These are phyloP conservation scores for Microtus montanus DNA, from an alignment of 2,113 vertebrate genomes.

Conservation along the genomic window DNA sequence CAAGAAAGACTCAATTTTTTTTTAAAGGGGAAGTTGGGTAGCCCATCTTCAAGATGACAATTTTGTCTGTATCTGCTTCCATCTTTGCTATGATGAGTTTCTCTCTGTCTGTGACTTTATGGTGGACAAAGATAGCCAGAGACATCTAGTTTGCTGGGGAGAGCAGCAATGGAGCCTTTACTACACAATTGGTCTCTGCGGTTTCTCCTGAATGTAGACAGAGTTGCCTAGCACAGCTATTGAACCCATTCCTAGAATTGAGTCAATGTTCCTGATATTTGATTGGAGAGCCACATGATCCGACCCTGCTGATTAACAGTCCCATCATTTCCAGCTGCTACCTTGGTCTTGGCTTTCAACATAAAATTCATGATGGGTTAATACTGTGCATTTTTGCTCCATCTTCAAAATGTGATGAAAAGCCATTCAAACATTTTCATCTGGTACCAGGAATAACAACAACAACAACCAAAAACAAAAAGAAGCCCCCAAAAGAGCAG, in stretches of 20 bases:
- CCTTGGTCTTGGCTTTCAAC: neutral
- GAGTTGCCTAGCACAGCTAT: neutral
- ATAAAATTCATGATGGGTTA: neutral
- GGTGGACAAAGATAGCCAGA: neutral
- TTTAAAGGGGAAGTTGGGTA: neutral
- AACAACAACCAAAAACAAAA: neutral
- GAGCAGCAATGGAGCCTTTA: neutral
- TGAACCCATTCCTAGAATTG: fast-evolving
- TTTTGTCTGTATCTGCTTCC: neutral
- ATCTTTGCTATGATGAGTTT: neutral
- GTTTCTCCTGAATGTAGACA: neutral
- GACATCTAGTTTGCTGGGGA: neutral
- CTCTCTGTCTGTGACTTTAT: neutral
- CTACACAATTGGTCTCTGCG: too few species aligned
- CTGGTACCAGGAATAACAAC: neutral
- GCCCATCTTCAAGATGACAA: neutral
- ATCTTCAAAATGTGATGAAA: constrained; percentile 8
- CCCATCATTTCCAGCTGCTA: neutral
- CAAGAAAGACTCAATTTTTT: too few species aligned
- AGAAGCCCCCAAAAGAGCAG: neutral
- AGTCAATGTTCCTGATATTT: neutral
- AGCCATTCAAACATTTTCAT: constrained; percentile 1
- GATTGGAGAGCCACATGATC: neutral
- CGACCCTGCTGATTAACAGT: neutral
- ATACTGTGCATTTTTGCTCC: neutral